These are phyloP conservation scores for Ptilodon capucinus DNA, from an alignment of 2,888 invertebrate genomes.

Conservation along the genomic window DNA sequence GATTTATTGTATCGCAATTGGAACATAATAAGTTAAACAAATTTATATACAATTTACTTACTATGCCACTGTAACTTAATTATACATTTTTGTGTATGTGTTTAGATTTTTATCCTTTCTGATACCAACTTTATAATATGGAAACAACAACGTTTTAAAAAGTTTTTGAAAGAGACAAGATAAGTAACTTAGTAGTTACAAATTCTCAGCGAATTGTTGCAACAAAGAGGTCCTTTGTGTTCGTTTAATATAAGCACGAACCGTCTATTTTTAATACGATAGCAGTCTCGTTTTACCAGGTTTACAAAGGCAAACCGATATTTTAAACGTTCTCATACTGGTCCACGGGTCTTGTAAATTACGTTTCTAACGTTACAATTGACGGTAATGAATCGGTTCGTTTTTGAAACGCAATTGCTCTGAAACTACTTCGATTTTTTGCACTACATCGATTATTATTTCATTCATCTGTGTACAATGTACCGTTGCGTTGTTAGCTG, in stretches of 20 bases:
- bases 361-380: not conserved
- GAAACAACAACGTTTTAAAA: not conserved
- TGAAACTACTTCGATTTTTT: conserved; percentile 5
- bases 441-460: conserved; percentile 19
- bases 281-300: not conserved
- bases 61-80: too few relatives aligned
- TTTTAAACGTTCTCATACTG: not conserved
- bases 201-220: not conserved
- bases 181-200: not conserved
- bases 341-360: not conserved
- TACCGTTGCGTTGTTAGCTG: conserved; percentile 49
- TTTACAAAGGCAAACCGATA: not conserved
- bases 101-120: too few relatives aligned
- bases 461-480: conserved; percentile 33
- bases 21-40: not conserved
- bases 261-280: not conserved
- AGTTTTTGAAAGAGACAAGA: not conserved
- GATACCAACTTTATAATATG: too few relatives aligned
- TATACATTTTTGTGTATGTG: too few relatives aligned
- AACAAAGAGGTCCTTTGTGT: not conserved
- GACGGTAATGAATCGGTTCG: not conserved
- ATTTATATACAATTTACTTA: not conserved
- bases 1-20: not conserved
- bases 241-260: not conserved
- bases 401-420: not conserved